Evolutionary conservation across 1,140 invertebrate species (phyloP).

Genomic region (Aphelinus atriplicis): DNA sequence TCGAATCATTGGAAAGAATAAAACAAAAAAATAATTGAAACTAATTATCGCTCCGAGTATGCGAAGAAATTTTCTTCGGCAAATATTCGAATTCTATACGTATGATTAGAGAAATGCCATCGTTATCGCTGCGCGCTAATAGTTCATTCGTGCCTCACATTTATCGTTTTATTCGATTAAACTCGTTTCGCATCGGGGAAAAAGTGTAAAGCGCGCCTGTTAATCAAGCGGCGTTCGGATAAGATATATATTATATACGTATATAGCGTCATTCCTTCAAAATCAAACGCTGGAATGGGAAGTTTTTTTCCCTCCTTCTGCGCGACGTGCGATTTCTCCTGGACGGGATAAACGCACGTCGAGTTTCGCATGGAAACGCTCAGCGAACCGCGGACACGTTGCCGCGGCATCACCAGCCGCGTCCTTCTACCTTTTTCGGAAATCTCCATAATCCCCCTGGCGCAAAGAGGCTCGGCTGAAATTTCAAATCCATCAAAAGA

Average conservation of each 20-base stretch:
- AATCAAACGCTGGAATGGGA: too few species aligned
- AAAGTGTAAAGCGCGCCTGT: constrained; percentile 25
- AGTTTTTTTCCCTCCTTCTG: too few species aligned
- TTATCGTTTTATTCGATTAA: constrained; percentile 35
- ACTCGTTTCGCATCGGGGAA: constrained; percentile 1
- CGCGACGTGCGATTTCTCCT: too few species aligned
- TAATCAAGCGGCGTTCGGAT: constrained; percentile 28
- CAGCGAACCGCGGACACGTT: too few species aligned
- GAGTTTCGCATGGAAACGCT: too few species aligned
- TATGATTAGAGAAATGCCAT: constrained; percentile 30
- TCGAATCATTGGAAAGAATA: neutral
- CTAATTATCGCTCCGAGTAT: constrained; percentile 15
- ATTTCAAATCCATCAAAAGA: too few species aligned
- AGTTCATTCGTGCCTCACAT: constrained; percentile 33
- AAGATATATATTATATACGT: constrained; percentile 9
- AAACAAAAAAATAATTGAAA: neutral
- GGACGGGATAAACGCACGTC: too few species aligned
- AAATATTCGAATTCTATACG: constrained; percentile 22
- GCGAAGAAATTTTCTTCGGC: constrained; percentile 17
- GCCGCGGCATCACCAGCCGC: too few species aligned
- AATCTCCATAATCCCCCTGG: too few species aligned
- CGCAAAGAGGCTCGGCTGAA: too few species aligned
- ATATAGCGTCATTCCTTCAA: too few species aligned
- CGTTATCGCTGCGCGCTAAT: constrained; percentile 25
- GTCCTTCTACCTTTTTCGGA: too few species aligned